Base-by-base conservation (phyloP, 2,797 vertebrate species). In the Hybognathus amarus region DNA sequence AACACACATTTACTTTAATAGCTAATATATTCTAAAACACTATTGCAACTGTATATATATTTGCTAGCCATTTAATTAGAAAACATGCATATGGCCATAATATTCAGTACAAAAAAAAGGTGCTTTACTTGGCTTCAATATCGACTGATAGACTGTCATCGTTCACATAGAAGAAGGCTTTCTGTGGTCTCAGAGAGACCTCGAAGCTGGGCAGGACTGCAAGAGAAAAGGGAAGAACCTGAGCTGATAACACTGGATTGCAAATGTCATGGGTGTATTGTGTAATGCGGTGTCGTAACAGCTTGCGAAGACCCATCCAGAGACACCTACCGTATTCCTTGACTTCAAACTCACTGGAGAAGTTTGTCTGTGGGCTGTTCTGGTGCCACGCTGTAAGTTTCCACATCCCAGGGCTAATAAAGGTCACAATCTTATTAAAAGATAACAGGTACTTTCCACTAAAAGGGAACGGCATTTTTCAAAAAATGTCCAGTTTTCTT, bases 291-390 rank as follows among this genome's bases (percentile, higher is more conserved):
- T 59, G 59, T 75, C 3, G 12, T n/a, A 38, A 38, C 38, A 22
- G 6, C 50, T 27, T 15, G 3, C 22, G 40, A 27, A 45, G 36
- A 63, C 38, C 33, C 36, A 20, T 6, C 20, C 18, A 38, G 7
- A 54, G 12, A n/a, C 77, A 88, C 79, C 7, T 59, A 97, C 97
- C 96, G 0, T 97, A 98, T 80, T 97, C 96, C 91, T 96, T 97
- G 85, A 97, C 96, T 59, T 97, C 97, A 11, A 97, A 97, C 0
- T 95, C 90, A 10, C 95, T 36, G 2, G 83, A 91, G 91, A 91
- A 97, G 64, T 61, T 94, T 67, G 93, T 89, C 2, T 94, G 89
- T 0, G 67, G 78, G 24, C 96, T 80, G 78, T 59, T 59, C 50
- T 61, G 4, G n/a, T 80, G 78, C 78, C 78, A 80, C 0, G 78